Evolutionary conservation across 2,888 invertebrate species (phyloP).

Genomic region (Oxytorus armatus): DNA sequence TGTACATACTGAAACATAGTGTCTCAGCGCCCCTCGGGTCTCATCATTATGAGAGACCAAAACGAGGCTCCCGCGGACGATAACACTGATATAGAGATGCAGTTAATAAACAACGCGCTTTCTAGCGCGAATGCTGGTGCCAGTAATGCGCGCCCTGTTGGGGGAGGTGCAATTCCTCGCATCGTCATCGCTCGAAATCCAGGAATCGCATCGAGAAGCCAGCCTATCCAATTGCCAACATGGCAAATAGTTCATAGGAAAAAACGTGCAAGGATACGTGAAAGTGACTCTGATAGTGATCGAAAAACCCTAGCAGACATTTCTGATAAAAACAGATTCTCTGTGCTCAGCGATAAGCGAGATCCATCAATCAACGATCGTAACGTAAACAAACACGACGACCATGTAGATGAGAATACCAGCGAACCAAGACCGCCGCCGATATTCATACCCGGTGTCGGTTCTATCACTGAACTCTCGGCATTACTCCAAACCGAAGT

Average conservation of each 20-base stretch:
- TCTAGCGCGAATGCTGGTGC: background rate
- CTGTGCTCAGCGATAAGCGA: constrained; percentile 4
- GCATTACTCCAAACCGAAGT: background rate
- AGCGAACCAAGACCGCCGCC: constrained; percentile 13
- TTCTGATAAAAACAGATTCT: constrained; percentile 6
- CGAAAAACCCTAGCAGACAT: background rate
- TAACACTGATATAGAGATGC: background rate
- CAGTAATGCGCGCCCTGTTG: constrained; percentile 3
- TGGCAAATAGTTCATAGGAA: background rate
- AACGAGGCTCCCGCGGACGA: background rate
- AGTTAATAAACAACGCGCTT: constrained; percentile 1
- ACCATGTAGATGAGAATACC: background rate
- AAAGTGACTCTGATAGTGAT: constrained; percentile 5
- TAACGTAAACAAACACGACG: background rate
- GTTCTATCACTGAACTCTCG: background rate
- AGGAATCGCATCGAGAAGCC: background rate
- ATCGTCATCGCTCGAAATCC: constrained; percentile 4
- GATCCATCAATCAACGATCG: background rate
- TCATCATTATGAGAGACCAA: background rate
- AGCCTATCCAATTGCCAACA: background rate
- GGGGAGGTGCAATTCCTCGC: constrained; percentile 4
- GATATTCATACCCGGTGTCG: constrained; percentile 5
- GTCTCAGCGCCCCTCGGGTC: constrained; percentile 10
- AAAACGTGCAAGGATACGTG: constrained; percentile 1
- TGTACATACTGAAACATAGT: background rate